phyloP scores from a whole-genome alignment of 1,140 invertebrate genomes.

The Meteorus sp. region DNA sequence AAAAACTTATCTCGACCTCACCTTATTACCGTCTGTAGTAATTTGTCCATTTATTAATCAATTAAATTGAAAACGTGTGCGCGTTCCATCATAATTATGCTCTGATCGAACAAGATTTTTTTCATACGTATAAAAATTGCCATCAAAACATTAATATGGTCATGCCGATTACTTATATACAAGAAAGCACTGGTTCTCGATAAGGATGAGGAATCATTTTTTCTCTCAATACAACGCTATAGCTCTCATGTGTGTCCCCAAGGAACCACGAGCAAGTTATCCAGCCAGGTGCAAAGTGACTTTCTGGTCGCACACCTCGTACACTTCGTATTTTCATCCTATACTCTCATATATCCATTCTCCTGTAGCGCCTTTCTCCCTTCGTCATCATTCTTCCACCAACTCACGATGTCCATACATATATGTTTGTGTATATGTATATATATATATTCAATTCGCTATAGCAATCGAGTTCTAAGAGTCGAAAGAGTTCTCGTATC shows the following conservation, averaged over 20 bases:
- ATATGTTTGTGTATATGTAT: not conserved
- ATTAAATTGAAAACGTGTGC: too few species aligned
- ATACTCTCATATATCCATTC: too few species aligned
- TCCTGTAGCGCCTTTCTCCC: not conserved
- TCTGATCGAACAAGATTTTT: too few species aligned
- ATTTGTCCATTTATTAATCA: too few species aligned
- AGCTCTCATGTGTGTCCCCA: conserved; percentile 26
- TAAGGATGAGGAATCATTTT: not conserved
- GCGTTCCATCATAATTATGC: too few species aligned
- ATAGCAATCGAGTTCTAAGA: conserved; percentile 34
- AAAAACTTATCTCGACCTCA: too few species aligned
- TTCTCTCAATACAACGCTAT: not conserved
- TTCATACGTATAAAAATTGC: too few species aligned
- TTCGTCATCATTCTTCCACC: conserved; percentile 9
- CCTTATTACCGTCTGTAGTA: too few species aligned
- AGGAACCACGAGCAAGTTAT: conserved; percentile 36
- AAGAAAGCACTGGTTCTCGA: too few species aligned
- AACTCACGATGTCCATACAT: not conserved
- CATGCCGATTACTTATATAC: too few species aligned
- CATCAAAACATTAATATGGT: too few species aligned
- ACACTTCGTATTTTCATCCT: conserved; percentile 28
- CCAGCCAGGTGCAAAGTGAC: conserved; percentile 52
- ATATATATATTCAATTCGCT: not conserved
- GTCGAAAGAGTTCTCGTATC: conserved; percentile 49
- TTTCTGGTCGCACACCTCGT: conserved; percentile 35